A percentile compares a stretch with the other conserved stretches of the same genome.
These are phyloP conservation scores for Theretra japonica DNA, from an alignment of 2,888 invertebrate genomes.

Conservation along the genomic window DNA sequence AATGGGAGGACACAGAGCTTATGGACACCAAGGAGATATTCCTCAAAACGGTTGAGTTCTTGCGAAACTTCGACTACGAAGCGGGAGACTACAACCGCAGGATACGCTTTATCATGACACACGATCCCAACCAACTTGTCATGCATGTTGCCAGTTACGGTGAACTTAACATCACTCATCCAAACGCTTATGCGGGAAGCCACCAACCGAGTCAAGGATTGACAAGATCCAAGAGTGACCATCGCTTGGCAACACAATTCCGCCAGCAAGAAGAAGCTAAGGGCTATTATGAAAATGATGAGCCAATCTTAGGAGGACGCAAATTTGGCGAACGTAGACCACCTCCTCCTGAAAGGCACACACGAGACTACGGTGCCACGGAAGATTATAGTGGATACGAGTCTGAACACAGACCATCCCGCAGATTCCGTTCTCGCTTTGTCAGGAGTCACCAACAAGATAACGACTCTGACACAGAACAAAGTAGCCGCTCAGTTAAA, in stretches of 20 bases:
- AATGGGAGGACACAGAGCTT: slow-evolving; percentile 96
- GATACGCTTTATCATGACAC: slow-evolving; percentile 93
- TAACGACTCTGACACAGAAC: slow-evolving; percentile 91
- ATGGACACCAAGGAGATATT: slow-evolving; percentile 98
- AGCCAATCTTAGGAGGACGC: slow-evolving; percentile 89
- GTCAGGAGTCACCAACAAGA: slow-evolving; percentile 88
- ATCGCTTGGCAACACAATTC: slow-evolving; percentile 94
- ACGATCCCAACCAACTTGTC: slow-evolving; percentile 96
- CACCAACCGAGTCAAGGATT: slow-evolving; percentile 89
- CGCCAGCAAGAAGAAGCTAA: slow-evolving; percentile 92
- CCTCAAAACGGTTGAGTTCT: slow-evolving; percentile 97
- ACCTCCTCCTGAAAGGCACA: slow-evolving; percentile 80
- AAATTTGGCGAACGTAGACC: slow-evolving; percentile 90
- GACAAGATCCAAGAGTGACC: slow-evolving; percentile 97
- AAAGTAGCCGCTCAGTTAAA: slow-evolving; percentile 85
- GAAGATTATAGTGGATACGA: slow-evolving; percentile 91
- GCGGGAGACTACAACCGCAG: slow-evolving; percentile 94
- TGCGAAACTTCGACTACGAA: slow-evolving; percentile 97
- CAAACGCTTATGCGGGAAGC: slow-evolving; percentile 85
- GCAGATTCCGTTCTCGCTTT: slow-evolving; percentile 90
- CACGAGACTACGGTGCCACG: slow-evolving; percentile 84
- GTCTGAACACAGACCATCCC: slow-evolving; percentile 84
- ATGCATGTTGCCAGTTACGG: slow-evolving; percentile 95
- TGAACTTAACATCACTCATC: slow-evolving; percentile 92
- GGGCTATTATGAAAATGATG: slow-evolving; percentile 87